These are phyloP conservation scores for Ochropleura plecta DNA, from an alignment of 2,888 invertebrate species.

Conservation along the genomic window DNA sequence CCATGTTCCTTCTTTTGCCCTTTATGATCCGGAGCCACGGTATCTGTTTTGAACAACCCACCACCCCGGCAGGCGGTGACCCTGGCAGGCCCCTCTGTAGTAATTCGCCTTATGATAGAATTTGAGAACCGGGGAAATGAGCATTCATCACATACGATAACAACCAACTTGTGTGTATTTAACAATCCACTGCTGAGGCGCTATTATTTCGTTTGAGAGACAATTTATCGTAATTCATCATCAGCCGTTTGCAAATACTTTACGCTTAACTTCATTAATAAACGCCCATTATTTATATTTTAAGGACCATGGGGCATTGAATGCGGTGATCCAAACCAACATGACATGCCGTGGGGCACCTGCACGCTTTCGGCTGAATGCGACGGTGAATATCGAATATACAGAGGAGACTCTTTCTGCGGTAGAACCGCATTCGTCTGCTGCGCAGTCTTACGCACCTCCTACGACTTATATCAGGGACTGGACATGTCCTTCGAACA, in stretches of 20 bases:
- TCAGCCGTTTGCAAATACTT: neutral
- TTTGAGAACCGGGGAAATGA: neutral
- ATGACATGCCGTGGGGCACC: constrained; percentile 85
- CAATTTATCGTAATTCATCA: neutral
- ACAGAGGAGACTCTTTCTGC: constrained; percentile 82
- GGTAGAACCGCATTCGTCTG: constrained; percentile 82
- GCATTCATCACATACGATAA: neutral
- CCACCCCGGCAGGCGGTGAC: too few species aligned
- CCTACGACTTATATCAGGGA: constrained; percentile 83
- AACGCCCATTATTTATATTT: constrained; percentile 18
- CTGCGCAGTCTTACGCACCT: constrained; percentile 77
- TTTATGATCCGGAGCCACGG: too few species aligned
- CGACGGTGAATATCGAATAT: constrained; percentile 81
- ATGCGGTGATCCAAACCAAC: constrained; percentile 85
- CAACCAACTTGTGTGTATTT: too few species aligned
- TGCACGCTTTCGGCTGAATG: constrained; percentile 82
- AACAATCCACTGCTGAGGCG: too few species aligned
- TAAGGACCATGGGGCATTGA: constrained; percentile 85
- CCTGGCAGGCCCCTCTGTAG: too few species aligned
- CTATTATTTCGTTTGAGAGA: neutral
- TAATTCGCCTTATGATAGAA: neutral
- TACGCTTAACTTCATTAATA: constrained; percentile 9
- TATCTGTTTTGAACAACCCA: too few species aligned
- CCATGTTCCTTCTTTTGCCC: too few species aligned
- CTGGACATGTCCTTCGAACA: constrained; percentile 80